A percentile compares a stretch with the other conserved stretches of the same genome.
Conservation (phyloP, 2,888 invertebrate species). For the Entomobrya multifasciata region DNA sequence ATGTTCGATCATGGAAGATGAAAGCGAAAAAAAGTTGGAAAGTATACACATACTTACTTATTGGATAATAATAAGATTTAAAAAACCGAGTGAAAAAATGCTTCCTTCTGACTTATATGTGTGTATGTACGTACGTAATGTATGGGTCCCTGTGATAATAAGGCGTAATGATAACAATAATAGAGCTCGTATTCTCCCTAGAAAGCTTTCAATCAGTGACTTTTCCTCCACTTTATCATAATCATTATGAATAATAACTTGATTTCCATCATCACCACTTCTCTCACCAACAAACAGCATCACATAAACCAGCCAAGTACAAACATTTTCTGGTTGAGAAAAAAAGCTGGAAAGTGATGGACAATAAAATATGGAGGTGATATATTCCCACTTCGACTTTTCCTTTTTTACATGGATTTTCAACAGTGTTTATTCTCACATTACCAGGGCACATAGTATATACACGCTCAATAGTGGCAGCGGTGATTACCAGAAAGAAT, state of each 20-base stretch:
- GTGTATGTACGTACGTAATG: too few species aligned
- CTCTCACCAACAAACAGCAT: not conserved
- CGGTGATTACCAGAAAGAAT: not conserved
- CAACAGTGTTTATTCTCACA: not conserved
- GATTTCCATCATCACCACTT: conserved; percentile 46
- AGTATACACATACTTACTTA: too few species aligned
- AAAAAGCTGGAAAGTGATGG: conserved; percentile 40
- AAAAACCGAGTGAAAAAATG: too few species aligned
- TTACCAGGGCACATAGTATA: not conserved
- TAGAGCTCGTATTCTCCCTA: conserved; percentile 2
- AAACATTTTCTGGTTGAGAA: not conserved
- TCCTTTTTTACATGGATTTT: conserved; percentile 23
- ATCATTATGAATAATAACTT: conserved; percentile 70
- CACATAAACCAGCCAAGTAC: not conserved
- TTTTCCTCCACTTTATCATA: conserved; percentile 68
- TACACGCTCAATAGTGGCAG: not conserved
- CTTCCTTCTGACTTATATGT: too few species aligned
- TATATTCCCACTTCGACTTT: not conserved
- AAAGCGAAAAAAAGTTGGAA: not conserved
- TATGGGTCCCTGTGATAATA: too few species aligned
- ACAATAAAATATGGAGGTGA: conserved; percentile 34
- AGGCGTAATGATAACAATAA: conserved; percentile 30
- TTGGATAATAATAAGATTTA: too few species aligned
- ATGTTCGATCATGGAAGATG: not conserved
- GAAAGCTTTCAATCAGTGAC: conserved; percentile 63